phyloP scores from a whole-genome alignment of 2,797 vertebrate species.

The Acomys russatus region DNA sequence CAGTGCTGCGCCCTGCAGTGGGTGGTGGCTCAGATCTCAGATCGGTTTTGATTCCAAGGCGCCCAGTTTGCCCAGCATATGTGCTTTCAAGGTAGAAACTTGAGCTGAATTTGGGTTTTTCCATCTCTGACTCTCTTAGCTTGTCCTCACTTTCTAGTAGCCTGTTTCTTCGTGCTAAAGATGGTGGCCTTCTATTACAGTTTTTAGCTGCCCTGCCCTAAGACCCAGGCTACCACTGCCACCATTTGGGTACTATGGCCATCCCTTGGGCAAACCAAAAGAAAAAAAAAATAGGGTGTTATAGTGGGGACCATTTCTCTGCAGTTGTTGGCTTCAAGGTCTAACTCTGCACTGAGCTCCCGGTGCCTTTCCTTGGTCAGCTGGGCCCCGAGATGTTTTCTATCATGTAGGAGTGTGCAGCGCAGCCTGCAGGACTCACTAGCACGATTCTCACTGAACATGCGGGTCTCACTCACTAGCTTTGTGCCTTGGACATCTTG shows the following conservation, averaged over 20 bases:
- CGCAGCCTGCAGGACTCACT: background rate
- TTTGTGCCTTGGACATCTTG: constrained; percentile 8
- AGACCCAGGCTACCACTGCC: background rate
- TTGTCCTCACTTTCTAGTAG: background rate
- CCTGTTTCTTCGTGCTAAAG: constrained; percentile 7
- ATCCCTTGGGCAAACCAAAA: background rate
- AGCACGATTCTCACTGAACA: background rate
- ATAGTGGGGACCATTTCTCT: background rate
- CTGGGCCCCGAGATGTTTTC: background rate
- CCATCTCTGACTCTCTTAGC: constrained; percentile 14
- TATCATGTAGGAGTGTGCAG: background rate
- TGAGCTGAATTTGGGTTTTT: constrained; percentile 48
- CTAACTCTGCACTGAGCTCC: background rate
- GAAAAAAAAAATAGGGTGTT: background rate
- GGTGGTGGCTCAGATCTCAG: background rate
- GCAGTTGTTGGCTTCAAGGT: background rate
- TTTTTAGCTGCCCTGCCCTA: background rate
- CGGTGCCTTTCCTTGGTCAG: background rate
- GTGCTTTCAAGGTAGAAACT: background rate
- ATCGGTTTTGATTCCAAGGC: background rate
- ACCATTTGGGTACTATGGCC: background rate
- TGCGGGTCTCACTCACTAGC: background rate
- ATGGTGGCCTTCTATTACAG: background rate
- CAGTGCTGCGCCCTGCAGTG: background rate
- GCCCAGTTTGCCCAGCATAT: background rate